These are phyloP conservation scores for Acrocyrtus sp. DNA, from an alignment of 2,888 invertebrate genomes.

Conservation along the genomic window DNA sequence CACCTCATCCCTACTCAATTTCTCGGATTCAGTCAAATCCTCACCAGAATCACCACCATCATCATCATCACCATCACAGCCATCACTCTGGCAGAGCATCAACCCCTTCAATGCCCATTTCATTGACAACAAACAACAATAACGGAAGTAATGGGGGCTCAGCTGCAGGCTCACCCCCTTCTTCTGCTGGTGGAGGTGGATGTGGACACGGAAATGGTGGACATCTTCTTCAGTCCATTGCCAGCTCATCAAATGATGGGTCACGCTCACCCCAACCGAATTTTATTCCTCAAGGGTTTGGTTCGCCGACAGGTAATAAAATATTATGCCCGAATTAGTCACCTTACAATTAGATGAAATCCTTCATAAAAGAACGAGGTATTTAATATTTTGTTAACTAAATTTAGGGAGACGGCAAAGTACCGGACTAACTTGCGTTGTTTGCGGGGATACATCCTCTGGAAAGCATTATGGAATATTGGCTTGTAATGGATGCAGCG, in stretches of 20 bases:
- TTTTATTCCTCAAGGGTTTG: conserved; percentile 60
- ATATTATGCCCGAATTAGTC: no score
- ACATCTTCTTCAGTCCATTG: conserved; percentile 55
- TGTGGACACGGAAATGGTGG: conserved; percentile 7
- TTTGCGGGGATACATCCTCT: conserved; percentile 96
- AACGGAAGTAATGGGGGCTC: conserved; percentile 19
- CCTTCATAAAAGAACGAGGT: neutral
- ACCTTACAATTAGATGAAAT: no score
- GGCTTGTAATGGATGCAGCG: conserved; percentile 99
- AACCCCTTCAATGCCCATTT: conserved; percentile 60
- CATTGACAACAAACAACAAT: conserved; percentile 55
- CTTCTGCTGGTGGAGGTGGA: conserved; percentile 38
- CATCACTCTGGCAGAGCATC: conserved; percentile 46
- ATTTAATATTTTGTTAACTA: conserved; percentile 1
- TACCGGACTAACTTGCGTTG: conserved; percentile 90
- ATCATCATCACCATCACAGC: conserved; percentile 2
- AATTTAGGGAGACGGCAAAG: conserved; percentile 64
- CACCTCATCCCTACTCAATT: conserved; percentile 63
- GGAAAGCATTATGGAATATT: conserved; percentile 98
- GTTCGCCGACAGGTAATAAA: conserved; percentile 61
- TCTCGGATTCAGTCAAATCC: conserved; percentile 60
- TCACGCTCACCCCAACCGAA: conserved; percentile 58
- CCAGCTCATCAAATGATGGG: conserved; percentile 55
- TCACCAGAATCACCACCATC: conserved; percentile 24
- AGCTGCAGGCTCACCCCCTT: conserved; percentile 53